Conservation (phyloP, 2,797 vertebrate species). For the Dendrocincla tyrannina region DNA sequence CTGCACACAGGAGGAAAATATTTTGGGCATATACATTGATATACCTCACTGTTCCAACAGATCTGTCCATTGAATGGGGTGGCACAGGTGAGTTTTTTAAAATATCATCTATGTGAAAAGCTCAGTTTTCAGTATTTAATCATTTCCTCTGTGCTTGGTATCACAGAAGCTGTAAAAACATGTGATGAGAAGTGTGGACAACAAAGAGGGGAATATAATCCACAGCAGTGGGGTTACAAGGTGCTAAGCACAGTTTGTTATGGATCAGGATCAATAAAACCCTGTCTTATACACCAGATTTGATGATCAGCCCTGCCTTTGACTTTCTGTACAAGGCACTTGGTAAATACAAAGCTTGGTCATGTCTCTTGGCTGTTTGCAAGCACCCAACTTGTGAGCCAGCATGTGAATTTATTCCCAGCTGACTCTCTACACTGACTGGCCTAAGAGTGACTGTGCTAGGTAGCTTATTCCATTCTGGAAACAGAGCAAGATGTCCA, state of each 20-base stretch:
- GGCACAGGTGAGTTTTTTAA: not conserved
- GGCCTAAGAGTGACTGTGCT: not conserved
- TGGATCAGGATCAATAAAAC: not conserved
- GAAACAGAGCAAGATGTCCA: not conserved
- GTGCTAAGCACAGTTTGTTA: not conserved
- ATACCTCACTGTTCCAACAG: not conserved
- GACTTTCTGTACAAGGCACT: not conserved
- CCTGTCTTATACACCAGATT: not conserved
- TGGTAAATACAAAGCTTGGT: not conserved
- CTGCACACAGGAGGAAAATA: not conserved
- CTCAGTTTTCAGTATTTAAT: not conserved
- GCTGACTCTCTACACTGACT: not conserved
- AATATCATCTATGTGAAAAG: not conserved
- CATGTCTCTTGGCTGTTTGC: not conserved
- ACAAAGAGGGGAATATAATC: not conserved
- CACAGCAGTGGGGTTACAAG: not conserved
- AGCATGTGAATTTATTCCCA: not conserved
- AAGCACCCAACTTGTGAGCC: not conserved
- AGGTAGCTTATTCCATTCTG: not conserved
- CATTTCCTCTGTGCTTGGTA: not conserved
- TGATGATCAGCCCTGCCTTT: not conserved
- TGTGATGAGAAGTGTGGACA: accelerated
- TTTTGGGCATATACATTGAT: not conserved
- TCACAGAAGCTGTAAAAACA: not conserved
- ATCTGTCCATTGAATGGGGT: not conserved